Evolutionary conservation across 2,113 vertebrate genomes (phyloP).

Genomic region (Orthonyx spaldingii): DNA sequence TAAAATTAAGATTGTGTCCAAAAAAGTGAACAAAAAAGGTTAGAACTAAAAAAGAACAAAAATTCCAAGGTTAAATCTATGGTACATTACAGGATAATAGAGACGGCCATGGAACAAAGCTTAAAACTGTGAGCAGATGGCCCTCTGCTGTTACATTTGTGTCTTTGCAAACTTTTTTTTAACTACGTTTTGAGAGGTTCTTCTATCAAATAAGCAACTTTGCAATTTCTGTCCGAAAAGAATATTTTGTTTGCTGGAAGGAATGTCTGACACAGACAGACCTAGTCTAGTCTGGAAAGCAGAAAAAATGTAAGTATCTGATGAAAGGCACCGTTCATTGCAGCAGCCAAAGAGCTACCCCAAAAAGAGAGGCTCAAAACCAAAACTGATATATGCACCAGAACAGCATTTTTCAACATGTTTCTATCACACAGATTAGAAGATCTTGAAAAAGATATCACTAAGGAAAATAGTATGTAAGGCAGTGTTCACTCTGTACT

Average conservation of each 20-base stretch:
- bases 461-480: neutral
- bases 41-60: neutral
- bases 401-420: neutral
- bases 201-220: neutral
- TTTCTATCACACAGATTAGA: neutral
- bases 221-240: neutral
- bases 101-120: fast-evolving
- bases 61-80: neutral
- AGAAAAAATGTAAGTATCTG: neutral
- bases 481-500: neutral
- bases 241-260: neutral
- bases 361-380: neutral
- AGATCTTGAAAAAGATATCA: neutral
- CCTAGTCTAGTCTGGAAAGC: neutral
- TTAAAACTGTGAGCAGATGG: neutral
- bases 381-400: neutral
- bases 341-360: neutral
- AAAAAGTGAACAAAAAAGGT: neutral
- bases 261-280: neutral
- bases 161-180: neutral
- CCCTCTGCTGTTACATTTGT: conserved; percentile 11
- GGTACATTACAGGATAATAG: no score
- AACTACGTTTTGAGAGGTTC: neutral
- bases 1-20: neutral
- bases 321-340: neutral